Evolutionary conservation across 2,113 vertebrate genomes (phyloP).

Genomic region (Tetrao urogallus): DNA sequence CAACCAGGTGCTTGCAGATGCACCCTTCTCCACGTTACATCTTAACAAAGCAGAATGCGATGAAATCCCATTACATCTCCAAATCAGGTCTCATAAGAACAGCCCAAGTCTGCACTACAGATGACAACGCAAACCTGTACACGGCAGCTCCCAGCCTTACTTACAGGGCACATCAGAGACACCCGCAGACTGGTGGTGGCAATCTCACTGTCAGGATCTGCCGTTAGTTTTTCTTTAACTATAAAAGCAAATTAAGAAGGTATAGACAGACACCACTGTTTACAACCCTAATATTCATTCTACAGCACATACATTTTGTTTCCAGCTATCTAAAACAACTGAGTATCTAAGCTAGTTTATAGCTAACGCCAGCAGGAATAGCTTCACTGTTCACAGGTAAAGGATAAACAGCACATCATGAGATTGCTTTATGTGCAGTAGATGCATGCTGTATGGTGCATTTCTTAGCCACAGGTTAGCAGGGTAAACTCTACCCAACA

Average conservation of each 20-base stretch:
- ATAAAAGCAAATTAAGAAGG: slow-evolving; percentile 59
- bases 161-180: slow-evolving; percentile 98
- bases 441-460: neutral
- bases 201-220: slow-evolving; percentile 97
- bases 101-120: neutral
- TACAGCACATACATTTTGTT: neutral
- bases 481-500: neutral
- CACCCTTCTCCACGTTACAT: neutral
- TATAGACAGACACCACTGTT: neutral
- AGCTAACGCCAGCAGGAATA: neutral
- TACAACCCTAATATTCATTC: neutral
- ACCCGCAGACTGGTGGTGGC: slow-evolving; percentile 97
- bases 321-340: neutral
- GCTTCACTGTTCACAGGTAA: neutral
- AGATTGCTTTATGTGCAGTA: neutral
- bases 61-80: neutral
- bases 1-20: neutral
- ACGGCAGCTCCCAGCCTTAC: slow-evolving; percentile 35
- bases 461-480: neutral
- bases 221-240: slow-evolving; percentile 98
- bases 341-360: neutral
- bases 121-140: neutral
- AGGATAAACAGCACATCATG: neutral
- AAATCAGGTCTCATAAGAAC: neutral
- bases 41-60: neutral